phyloP scores from a whole-genome alignment of 2,888 invertebrate genomes.

The Aspidiotus rigidus region DNA sequence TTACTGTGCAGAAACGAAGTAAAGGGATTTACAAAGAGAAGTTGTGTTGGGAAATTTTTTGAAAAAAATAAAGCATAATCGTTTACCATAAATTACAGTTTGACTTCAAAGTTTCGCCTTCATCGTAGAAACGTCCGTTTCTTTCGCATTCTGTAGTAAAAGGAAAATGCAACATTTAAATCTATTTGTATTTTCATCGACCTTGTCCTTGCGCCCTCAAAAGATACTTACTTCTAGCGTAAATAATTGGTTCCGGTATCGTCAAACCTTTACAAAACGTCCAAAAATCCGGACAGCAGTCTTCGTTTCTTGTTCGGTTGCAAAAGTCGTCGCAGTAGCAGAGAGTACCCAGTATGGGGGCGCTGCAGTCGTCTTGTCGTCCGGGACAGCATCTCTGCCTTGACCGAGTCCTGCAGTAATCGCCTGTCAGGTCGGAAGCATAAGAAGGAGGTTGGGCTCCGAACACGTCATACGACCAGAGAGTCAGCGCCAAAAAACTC shows the following conservation, averaged over 20 bases:
- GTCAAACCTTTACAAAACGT: conserved; percentile 55
- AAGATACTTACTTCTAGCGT: not conserved
- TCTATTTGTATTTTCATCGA: conserved; percentile 7
- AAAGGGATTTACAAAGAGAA: not conserved
- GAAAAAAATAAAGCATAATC: not conserved
- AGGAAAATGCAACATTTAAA: not conserved
- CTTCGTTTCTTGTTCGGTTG: conserved; percentile 59
- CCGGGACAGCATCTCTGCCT: conserved; percentile 58
- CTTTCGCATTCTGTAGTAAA: conserved; percentile 46
- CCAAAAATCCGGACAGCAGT: conserved; percentile 89
- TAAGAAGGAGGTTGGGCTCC: not conserved
- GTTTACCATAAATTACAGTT: conserved; percentile 69
- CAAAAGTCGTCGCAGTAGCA: conserved; percentile 96
- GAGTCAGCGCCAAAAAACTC: not conserved
- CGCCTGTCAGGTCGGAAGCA: conserved; percentile 43
- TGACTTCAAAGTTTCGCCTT: conserved; percentile 48
- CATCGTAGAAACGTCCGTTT: conserved; percentile 48
- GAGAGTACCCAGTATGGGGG: conserved; percentile 68
- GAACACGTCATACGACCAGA: not conserved
- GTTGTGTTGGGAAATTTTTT: not conserved
- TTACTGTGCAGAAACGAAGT: conserved; percentile 41
- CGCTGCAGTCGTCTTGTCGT: conserved; percentile 70
- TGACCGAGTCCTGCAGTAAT: conserved; percentile 48
- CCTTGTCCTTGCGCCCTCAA: not conserved
- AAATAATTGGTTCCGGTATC: not conserved